phyloP scores from a whole-genome alignment of 1,140 invertebrate genomes.

The Galleria mellonella region DNA sequence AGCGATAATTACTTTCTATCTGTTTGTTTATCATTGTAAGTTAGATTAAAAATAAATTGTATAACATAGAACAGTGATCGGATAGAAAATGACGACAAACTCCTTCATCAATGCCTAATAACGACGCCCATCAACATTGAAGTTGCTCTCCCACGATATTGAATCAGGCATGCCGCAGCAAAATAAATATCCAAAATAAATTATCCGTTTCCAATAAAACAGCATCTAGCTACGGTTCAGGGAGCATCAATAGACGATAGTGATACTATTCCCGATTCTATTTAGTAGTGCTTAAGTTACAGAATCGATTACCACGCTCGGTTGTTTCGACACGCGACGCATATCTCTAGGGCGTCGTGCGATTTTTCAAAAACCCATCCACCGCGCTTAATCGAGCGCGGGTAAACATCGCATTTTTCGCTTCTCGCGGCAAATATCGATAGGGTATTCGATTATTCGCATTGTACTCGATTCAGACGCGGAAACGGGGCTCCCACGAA shows the following conservation, averaged over 20 bases:
- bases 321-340: slow-evolving; percentile 35
- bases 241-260: slow-evolving; percentile 20
- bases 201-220: slow-evolving; percentile 71
- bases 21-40: too few relatives aligned
- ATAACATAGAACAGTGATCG: slow-evolving; percentile 2
- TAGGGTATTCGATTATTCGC: slow-evolving; percentile 22
- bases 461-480: slow-evolving; percentile 17
- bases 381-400: slow-evolving; percentile 61
- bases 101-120: slow-evolving; percentile 23
- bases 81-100: slow-evolving; percentile 7
- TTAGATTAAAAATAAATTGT: too few relatives aligned
- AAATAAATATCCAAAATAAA: slow-evolving; percentile 70
- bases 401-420: slow-evolving; percentile 68
- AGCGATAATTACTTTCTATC: too few relatives aligned
- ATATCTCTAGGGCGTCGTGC: slow-evolving; percentile 32
- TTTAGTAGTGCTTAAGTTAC: slow-evolving; percentile 13
- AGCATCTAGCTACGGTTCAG: slow-evolving; percentile 40
- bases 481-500: slow-evolving; percentile 3
- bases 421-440: slow-evolving; percentile 56
- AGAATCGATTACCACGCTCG: slow-evolving; percentile 10
- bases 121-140: slow-evolving; percentile 25
- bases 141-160: slow-evolving; percentile 53
- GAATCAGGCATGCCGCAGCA: slow-evolving; percentile 44
- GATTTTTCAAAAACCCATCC: slow-evolving; percentile 65
- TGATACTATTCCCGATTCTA: slow-evolving; percentile 12